phyloP scores from a whole-genome alignment of 2,113 vertebrate species.

The Leptodactylus fuscus region DNA sequence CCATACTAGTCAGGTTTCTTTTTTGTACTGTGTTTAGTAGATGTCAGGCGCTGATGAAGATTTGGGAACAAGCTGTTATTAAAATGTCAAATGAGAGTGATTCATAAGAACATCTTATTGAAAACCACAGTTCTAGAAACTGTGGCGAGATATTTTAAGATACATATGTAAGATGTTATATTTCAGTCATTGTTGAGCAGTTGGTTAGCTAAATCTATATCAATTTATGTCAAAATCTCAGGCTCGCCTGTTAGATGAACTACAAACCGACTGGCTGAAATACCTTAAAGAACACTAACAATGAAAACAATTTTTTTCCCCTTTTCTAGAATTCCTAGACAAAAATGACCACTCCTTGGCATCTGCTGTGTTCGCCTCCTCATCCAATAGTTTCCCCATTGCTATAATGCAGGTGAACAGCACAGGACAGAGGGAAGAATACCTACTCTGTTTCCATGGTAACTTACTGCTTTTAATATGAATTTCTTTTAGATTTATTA shows the following conservation, averaged over 20 bases:
- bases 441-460: slow-evolving; percentile 98
- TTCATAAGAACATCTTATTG: no score
- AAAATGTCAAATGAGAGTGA: no score
- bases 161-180: no score
- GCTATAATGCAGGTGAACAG: slow-evolving; percentile 94
- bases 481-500: background rate
- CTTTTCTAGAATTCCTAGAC: slow-evolving; percentile 90
- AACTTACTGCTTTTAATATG: slow-evolving; percentile 1
- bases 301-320: no score
- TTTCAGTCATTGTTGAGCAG: no score
- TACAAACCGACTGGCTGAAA: background rate
- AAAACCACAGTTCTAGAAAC: no score
- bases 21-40: no score
- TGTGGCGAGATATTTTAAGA: no score
- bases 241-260: background rate
- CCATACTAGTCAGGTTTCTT: no score
- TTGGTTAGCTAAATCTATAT: background rate
- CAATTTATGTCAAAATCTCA: background rate
- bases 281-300: background rate
- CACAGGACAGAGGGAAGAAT: slow-evolving; percentile 92
- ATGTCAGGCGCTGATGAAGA: no score
- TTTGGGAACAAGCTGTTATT: no score
- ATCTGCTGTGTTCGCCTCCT: slow-evolving; percentile 89
- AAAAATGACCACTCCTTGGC: slow-evolving; percentile 95
- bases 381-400: slow-evolving; percentile 94